These are phyloP conservation scores for Apamea crenata DNA, from an alignment of 2,888 invertebrate species.

Conservation along the genomic window DNA sequence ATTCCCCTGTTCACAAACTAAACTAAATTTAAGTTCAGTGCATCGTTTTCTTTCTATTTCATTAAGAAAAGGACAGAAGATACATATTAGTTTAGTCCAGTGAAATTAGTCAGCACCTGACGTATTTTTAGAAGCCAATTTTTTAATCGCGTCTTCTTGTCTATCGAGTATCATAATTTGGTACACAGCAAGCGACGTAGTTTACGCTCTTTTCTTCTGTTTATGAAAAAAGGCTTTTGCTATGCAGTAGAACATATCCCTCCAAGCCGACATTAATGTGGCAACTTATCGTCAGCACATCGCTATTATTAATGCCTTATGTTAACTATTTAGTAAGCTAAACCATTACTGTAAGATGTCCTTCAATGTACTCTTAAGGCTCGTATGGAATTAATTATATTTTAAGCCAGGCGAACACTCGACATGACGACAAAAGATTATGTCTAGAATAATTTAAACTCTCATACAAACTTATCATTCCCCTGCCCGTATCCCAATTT, in stretches of 20 bases:
- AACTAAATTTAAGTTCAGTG: too few relatives aligned
- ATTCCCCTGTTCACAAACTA: too few relatives aligned
- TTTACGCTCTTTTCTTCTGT: not conserved
- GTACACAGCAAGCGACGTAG: not conserved
- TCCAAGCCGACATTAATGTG: not conserved
- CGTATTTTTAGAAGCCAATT: too few relatives aligned
- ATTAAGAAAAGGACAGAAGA: too few relatives aligned
- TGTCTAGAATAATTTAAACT: not conserved
- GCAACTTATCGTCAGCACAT: conserved; percentile 3
- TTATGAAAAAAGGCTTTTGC: not conserved
- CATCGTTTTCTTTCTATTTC: too few relatives aligned
- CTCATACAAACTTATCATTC: not conserved
- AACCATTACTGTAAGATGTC: conserved; percentile 21
- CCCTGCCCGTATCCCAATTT: too few relatives aligned
- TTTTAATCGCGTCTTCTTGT: too few relatives aligned
- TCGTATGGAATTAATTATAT: conserved; percentile 19
- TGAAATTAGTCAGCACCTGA: too few relatives aligned
- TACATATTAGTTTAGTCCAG: too few relatives aligned
- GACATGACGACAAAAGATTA: not conserved
- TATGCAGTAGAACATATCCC: not conserved
- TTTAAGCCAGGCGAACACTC: not conserved
- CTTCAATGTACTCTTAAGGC: conserved; percentile 33
- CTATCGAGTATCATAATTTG: too few relatives aligned
- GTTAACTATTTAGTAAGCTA: conserved; percentile 30
- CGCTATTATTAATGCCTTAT: not conserved